phyloP scores from a whole-genome alignment of 2,888 invertebrate genomes.

The Lacanobia wlatinum region DNA sequence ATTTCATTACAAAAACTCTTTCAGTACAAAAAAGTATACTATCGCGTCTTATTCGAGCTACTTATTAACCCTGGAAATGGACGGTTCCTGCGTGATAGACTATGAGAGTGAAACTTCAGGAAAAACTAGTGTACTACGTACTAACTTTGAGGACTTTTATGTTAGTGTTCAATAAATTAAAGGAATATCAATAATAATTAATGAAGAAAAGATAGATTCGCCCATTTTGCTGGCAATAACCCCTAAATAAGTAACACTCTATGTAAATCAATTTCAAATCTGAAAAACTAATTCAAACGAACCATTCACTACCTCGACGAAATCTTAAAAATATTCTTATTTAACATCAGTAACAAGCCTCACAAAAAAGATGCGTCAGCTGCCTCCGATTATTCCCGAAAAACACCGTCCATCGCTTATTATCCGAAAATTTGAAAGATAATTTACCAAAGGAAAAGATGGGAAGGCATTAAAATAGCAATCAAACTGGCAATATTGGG shows the following conservation, averaged over 20 bases:
- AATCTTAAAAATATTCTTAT: conserved; percentile 31
- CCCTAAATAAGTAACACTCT: not conserved
- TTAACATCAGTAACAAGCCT: conserved; percentile 44
- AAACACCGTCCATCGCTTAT: conserved; percentile 66
- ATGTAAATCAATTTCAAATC: not conserved
- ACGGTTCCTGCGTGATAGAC: too few species aligned
- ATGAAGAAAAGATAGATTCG: too few species aligned
- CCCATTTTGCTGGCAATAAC: not conserved
- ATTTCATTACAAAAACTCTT: too few species aligned
- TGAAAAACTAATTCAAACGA: not conserved
- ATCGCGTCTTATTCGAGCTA: too few species aligned
- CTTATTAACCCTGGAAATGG: too few species aligned
- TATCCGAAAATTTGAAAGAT: conserved; percentile 77
- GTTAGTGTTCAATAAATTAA: too few species aligned
- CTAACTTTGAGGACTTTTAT: too few species aligned
- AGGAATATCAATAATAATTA: too few species aligned
- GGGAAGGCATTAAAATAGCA: conserved; percentile 86
- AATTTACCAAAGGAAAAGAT: conserved; percentile 77
- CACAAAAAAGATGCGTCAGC: conserved; percentile 59
- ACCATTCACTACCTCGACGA: not conserved
- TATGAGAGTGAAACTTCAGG: too few species aligned
- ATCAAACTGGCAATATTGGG: conserved; percentile 87
- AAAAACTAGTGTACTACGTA: too few species aligned
- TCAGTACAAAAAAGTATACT: too few species aligned
- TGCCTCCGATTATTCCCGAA: conserved; percentile 57